Percentiles rank a stretch among this genome's conserved stretches.
Conservation (phyloP, 2,113 vertebrate genomes). For the Solea solea region DNA sequence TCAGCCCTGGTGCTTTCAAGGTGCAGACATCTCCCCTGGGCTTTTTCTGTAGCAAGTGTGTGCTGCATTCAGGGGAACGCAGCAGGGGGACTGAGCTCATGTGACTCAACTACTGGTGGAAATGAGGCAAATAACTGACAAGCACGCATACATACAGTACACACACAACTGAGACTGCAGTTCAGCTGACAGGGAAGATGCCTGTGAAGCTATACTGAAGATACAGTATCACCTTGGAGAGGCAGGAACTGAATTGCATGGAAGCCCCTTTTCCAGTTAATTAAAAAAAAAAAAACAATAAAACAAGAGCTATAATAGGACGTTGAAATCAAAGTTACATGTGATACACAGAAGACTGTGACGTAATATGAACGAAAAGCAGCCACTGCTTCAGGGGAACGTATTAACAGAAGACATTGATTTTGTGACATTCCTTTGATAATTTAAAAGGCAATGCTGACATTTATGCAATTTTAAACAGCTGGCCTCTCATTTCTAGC, state of each 20-base stretch:
- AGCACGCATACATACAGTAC: constrained; percentile 41
- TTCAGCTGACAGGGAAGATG: constrained; percentile 69
- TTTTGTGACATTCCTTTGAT: constrained; percentile 4
- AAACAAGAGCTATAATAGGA: constrained; percentile 16
- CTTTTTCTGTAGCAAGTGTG: constrained; percentile 38
- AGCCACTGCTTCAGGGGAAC: not conserved
- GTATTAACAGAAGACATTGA: too few relatives aligned
- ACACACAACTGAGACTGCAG: constrained; percentile 51
- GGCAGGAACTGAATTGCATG: constrained; percentile 41
- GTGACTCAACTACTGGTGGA: constrained; percentile 53
- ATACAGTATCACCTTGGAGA: constrained; percentile 32
- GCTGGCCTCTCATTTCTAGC: not conserved
- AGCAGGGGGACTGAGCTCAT: constrained; percentile 53
- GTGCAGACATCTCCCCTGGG: constrained; percentile 52
- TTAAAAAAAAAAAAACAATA: constrained; percentile 1
- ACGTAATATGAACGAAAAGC: constrained; percentile 5
- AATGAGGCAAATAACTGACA: constrained; percentile 60
- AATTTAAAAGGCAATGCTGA: constrained; percentile 26
- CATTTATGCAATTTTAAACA: constrained; percentile 7
- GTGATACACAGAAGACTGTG: not conserved
- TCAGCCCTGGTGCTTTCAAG: constrained; percentile 46
- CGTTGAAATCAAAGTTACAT: constrained; percentile 19
- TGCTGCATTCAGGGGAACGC: constrained; percentile 36
- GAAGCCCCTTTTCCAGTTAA: constrained; percentile 27
- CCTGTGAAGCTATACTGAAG: constrained; percentile 51